Evolutionary conservation across 2,797 vertebrate species (phyloP).

Genomic region (Pempheris klunzingeri): DNA sequence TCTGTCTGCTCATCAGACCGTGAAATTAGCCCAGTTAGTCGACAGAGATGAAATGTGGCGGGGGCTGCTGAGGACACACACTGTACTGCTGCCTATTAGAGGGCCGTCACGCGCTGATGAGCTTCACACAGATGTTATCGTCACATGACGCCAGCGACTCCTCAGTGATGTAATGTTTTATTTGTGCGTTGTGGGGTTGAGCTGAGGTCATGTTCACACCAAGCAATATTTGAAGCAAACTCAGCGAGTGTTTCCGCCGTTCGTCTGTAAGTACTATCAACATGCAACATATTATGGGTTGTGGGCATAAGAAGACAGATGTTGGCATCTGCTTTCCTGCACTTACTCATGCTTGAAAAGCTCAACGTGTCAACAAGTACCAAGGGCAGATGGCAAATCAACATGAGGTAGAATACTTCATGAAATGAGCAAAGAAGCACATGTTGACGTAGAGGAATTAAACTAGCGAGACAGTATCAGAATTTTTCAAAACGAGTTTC

Average conservation of each 20-base stretch:
- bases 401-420: neutral
- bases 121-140: slow-evolving; percentile 53
- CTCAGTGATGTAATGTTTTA: slow-evolving; percentile 35
- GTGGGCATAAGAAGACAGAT: neutral
- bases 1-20: slow-evolving; percentile 71
- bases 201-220: slow-evolving; percentile 1
- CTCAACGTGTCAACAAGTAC: neutral
- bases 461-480: neutral
- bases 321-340: neutral
- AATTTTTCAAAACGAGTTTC: no score
- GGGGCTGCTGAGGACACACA: slow-evolving; percentile 54
- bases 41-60: slow-evolving; percentile 49
- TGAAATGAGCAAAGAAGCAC: neutral
- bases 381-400: neutral
- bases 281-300: no score
- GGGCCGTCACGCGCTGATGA: neutral
- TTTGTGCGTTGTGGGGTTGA: neutral
- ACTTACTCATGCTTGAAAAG: neutral
- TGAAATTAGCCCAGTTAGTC: slow-evolving; percentile 78
- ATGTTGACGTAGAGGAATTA: neutral
- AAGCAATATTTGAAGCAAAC: neutral
- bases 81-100: slow-evolving; percentile 23
- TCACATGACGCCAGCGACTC: slow-evolving; percentile 29
- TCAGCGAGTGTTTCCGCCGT: neutral
- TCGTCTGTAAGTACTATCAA: neutral